A percentile compares a stretch with the other conserved stretches of the same genome.
These are phyloP conservation scores for Antennarius maculatus DNA, from an alignment of 2,797 vertebrate genomes.

Conservation along the genomic window DNA sequence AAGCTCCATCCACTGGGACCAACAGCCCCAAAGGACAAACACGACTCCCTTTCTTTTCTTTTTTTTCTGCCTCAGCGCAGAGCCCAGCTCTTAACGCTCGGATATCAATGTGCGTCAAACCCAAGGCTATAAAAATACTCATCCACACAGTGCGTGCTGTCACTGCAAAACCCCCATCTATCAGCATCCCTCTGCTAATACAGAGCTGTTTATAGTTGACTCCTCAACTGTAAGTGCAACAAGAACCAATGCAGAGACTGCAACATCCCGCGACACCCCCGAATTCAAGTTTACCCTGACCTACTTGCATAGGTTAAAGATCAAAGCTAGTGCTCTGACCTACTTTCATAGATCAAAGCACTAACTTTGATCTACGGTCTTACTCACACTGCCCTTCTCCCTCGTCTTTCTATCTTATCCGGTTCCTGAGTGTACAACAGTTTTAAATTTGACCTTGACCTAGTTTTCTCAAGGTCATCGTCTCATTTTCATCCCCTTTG, in stretches of 20 bases:
- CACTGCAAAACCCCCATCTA: conserved; percentile 21
- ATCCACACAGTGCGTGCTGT: conserved; percentile 11
- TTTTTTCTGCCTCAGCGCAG: conserved; percentile 37
- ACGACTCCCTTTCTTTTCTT: neutral
- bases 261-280: too few relatives aligned
- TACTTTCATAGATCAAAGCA: too few relatives aligned
- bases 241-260: neutral
- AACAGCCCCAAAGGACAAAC: conserved; percentile 15
- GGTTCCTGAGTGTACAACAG: too few relatives aligned
- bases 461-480: too few relatives aligned
- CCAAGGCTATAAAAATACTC: conserved; percentile 53
- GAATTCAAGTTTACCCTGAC: too few relatives aligned
- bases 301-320: too few relatives aligned
- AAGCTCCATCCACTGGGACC: conserved; percentile 34
- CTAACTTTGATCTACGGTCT: too few relatives aligned
- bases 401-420: too few relatives aligned
- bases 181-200: conserved; percentile 27
- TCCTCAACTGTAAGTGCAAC: conserved; percentile 15
- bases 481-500: too few relatives aligned
- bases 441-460: too few relatives aligned
- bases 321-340: too few relatives aligned
- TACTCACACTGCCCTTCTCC: too few relatives aligned
- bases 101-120: conserved; percentile 44
- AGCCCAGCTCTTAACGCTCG: conserved; percentile 38
- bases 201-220: conserved; percentile 23